phyloP scores from a whole-genome alignment of 2,797 vertebrate genomes.

The Gadopsis marmoratus region DNA sequence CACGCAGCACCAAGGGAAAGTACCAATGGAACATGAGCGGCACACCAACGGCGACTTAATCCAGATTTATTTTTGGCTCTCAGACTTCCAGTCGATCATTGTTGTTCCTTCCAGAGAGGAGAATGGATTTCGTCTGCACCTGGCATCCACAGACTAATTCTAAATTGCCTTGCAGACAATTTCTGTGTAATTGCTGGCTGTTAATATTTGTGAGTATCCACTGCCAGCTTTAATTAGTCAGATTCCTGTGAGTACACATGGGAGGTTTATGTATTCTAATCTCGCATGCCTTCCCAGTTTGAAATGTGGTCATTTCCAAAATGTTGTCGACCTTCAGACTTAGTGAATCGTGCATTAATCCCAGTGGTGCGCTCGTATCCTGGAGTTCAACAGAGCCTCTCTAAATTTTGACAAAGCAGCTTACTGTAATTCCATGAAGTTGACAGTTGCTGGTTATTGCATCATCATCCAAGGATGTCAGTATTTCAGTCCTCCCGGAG shows the following conservation, averaged over 20 bases:
- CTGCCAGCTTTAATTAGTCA: constrained; percentile 72
- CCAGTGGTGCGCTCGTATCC: constrained; percentile 54
- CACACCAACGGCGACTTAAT: constrained; percentile 55
- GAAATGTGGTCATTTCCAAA: constrained; percentile 56
- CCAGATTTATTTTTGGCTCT: constrained; percentile 75
- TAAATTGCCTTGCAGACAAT: constrained; percentile 66
- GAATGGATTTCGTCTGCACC: constrained; percentile 65
- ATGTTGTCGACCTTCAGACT: constrained; percentile 54
- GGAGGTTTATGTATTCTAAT: constrained; percentile 52
- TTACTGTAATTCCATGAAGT: constrained; percentile 81
- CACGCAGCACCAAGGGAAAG: constrained; percentile 26
- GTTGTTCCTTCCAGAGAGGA: constrained; percentile 57
- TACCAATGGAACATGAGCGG: constrained; percentile 23
- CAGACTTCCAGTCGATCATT: constrained; percentile 59
- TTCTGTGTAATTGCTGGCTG: constrained; percentile 65
- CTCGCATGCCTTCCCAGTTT: constrained; percentile 45
- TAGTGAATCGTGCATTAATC: constrained; percentile 70
- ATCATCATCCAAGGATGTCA: constrained; percentile 79
- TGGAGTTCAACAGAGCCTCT: constrained; percentile 71
- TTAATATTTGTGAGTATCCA: constrained; percentile 69
- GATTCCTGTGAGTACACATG: constrained; percentile 59
- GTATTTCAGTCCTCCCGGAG: constrained; percentile 62
- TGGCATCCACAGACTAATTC: constrained; percentile 57
- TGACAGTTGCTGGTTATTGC: constrained; percentile 82
- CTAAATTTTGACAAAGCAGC: constrained; percentile 80